Evolutionary conservation across 2,797 vertebrate genomes (phyloP), one percentile per base, ranked within the genome.

Genomic region (Erethizon dorsatum): DNA sequence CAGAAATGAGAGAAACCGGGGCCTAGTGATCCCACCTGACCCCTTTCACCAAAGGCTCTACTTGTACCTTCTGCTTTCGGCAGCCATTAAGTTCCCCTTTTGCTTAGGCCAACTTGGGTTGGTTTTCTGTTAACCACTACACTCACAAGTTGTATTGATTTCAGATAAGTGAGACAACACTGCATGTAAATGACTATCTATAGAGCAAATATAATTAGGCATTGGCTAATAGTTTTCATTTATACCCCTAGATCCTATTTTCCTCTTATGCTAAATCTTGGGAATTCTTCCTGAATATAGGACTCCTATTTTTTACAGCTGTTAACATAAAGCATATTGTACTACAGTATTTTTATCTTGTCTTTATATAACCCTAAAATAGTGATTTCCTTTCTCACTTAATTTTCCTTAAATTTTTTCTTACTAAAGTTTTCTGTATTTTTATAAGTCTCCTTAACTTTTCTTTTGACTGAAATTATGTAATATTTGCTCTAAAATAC

Each of bases 131-230:
- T 87, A 75, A 91, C 14, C 24, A 75, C 33, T 69, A 41, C 83
- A 69, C 91, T 94, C 61, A 75, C 56, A 75, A 31, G 77, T 65
- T 57, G 13, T 41, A 61, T 87, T 47, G 33, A 96, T 65, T 96
- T 95, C 47, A 52, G 22, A 28, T 73, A 94, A 95, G 87, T 7
- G 41, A 94, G 86, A 57, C 69, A 67, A 47, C 71, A 75, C 31
- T 47, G 3, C 45, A 28, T 11, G 11, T 83, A 94, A 93, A 96
- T 47, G 28, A 83, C 15, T 47, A 52, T 73, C 90, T 82, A 86
- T 50, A 84, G 24, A 83, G 50, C 11, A 83, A 89, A 78, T 73
- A 52, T 45, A 47, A 86, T 57, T 79, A 61, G 26, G 3, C 15
- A 89, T 47, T 57, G 47, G 22, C 67, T 52, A 75, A 67, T 75